A percentile compares a stretch with the other conserved stretches of the same genome.
phyloP scores from a whole-genome alignment of 2,113 vertebrate species.

The Cranoglanis bouderius region DNA sequence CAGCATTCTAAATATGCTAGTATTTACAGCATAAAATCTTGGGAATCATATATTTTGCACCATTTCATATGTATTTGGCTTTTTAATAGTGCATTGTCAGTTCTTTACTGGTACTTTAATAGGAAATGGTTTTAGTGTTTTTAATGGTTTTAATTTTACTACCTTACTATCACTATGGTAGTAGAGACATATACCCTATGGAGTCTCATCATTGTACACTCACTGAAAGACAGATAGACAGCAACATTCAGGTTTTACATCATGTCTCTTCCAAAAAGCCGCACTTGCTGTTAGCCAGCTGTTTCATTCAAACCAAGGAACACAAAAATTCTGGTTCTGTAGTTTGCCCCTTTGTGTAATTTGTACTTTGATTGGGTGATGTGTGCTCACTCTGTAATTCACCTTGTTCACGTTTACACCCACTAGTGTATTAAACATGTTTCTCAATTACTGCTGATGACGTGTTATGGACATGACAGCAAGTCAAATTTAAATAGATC shows the following conservation, averaged over 20 bases:
- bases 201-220: background rate
- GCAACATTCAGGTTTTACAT: background rate
- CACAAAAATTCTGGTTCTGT: background rate
- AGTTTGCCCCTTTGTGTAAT: background rate
- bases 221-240: background rate
- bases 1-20: background rate
- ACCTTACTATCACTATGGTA: background rate
- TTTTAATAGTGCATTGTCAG: background rate
- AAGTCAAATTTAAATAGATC: background rate
- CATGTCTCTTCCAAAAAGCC: background rate
- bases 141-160: background rate
- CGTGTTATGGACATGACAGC: background rate
- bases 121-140: background rate
- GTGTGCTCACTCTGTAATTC: background rate
- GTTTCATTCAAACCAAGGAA: background rate
- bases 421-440: background rate
- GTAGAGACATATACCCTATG: background rate
- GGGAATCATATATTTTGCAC: background rate
- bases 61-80: background rate
- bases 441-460: background rate
- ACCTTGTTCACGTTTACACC: background rate
- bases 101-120: background rate
- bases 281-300: background rate
- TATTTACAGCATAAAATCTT: background rate
- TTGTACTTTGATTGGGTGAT: background rate